Evolutionary conservation across 2,113 vertebrate species (phyloP), one percentile per base, ranked within the genome.

Genomic region (Amblyopsis rosae): DNA sequence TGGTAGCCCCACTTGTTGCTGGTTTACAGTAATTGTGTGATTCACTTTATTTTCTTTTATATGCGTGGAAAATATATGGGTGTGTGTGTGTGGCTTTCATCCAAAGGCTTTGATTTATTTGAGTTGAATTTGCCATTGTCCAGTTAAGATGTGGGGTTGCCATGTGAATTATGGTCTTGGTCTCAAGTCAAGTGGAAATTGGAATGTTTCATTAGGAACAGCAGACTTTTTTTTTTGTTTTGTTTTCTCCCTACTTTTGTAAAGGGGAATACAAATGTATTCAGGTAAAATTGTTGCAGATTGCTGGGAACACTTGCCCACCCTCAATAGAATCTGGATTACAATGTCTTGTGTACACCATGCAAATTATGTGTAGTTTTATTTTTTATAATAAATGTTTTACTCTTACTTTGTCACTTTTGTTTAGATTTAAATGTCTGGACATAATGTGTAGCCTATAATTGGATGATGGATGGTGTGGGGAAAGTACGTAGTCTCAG

Each of bases 371-470:
- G 67, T 70, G 41, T 35, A 26, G 26, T 26, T 26, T 26, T 26
- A 26, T 26, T 26, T 56, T 82, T 84, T 76, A 71, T 67, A 89
- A 87, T 89, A 89, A 86, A 87, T 84, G 69, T 84, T 80, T 67
- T 77, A 72, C 62, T 65, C 41, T 0, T 32, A 12, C 16, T 33
- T 41, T 50, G 68, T 50, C 2, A 12, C 53, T 8, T 6, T 47
- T 35, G 6, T 59, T 41, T 16, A 41, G 13, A 26, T 26, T 26
- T 2, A 15, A 2, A 15, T 59, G 10, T 35, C 32, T 33, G 10
- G 12, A 32, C 32, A 26, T 13, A 7, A 41, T 8, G 35, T 41
- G 4, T 41, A 41, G 4, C 5, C 35, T 41, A 41, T 8, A 41
- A 41, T 41, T 41, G 4, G 35, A 1, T 19, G 19, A 19, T 19